Conservation (phyloP, 2,797 vertebrate species). For the Scomberomorus guttatus region DNA sequence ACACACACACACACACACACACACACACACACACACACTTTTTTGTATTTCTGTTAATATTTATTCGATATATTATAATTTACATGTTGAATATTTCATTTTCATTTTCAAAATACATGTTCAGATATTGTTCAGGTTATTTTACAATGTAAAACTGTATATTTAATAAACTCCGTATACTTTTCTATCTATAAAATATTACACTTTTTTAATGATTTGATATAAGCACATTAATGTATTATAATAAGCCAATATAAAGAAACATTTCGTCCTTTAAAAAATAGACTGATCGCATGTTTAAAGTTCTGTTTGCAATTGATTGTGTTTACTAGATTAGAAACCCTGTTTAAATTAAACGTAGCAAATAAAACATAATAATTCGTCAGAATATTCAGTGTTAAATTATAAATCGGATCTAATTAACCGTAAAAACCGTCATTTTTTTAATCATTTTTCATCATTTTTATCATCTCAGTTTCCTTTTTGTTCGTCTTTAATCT, state of each 20-base stretch:
- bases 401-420: neutral
- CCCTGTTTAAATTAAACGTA: neutral
- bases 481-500: neutral
- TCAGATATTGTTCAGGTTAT: neutral
- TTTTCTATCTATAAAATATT: neutral
- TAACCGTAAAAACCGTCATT: neutral
- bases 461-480: neutral
- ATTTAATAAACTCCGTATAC: neutral
- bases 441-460: no score
- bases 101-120: neutral
- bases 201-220: neutral
- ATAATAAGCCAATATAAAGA: neutral
- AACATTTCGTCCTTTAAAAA: neutral
- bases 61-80: no score
- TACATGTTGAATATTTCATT: no score
- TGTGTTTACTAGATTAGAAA: neutral
- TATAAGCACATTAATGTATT: neutral
- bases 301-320: no score
- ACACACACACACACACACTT: conserved; percentile 7
- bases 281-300: neutral
- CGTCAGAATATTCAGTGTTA: neutral
- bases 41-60: no score
- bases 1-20: neutral
- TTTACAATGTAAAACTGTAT: neutral
- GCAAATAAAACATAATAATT: no score